Percentiles rank a stretch among this genome's conserved stretches.
Evolutionary conservation across 2,113 vertebrate genomes (phyloP).

Genomic region (Orthochromis indermauri): DNA sequence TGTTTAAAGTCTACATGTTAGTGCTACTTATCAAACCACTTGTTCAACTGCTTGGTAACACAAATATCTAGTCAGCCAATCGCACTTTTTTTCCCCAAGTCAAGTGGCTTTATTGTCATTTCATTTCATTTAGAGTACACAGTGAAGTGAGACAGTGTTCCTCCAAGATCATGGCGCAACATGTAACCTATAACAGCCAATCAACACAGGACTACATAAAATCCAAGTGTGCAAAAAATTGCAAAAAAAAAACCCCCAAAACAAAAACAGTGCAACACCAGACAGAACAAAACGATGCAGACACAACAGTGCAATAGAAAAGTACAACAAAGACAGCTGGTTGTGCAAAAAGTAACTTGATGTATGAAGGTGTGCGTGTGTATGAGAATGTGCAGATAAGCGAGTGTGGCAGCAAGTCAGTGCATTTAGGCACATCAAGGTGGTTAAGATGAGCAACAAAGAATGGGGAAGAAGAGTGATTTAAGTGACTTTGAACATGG

Average conservation of each 20-base stretch:
- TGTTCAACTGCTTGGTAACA: background rate
- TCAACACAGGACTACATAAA: background rate
- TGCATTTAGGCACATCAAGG: background rate
- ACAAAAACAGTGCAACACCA: background rate
- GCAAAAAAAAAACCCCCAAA: fast-evolving
- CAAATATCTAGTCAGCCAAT: background rate
- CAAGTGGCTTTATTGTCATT: fast-evolving
- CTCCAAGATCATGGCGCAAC: background rate
- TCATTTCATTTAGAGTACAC: background rate
- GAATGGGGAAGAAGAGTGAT: background rate
- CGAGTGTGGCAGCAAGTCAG: background rate
- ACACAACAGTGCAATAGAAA: background rate
- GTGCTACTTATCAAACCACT: background rate
- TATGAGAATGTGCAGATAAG: background rate
- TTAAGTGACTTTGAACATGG: background rate
- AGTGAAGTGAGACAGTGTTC: background rate
- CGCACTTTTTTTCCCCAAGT: background rate
- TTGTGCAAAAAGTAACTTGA: background rate
- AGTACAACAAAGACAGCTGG: background rate
- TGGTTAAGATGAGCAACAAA: background rate
- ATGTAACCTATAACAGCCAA: background rate
- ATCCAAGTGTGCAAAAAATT: background rate
- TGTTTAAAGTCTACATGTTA: background rate
- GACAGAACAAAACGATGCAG: background rate
- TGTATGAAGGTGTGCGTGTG: background rate